Base-by-base conservation (phyloP, 2,797 vertebrate genomes). In the Monodelphis domestica region DNA sequence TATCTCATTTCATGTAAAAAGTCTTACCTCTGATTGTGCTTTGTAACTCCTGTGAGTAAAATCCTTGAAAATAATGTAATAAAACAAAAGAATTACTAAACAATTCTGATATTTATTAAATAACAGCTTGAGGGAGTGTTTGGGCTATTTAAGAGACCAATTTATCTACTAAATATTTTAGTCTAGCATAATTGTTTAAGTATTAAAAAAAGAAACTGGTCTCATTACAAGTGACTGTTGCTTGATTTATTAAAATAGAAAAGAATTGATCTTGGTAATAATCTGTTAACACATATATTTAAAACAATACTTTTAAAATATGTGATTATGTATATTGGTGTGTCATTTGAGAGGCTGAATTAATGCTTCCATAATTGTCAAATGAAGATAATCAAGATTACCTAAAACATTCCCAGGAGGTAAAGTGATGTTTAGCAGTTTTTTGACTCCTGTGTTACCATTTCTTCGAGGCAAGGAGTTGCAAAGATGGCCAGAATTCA, bases 271-370 rank as follows among this genome's bases (percentile, higher is more conserved):
- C 9, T 84, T 50, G 0, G 21, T 84, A 45, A 59, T 52, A 89
- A 0, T 2, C 91, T 6, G 2, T 90, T 51, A 89, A 1, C 90
- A 92, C 90, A n/a, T 45, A 5, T 57, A 63, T 10, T 9, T 88
- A 78, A 92, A n/a, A 51, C 9, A 90, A 12, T 92, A 88, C 55
- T 50, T 90, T 90, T 24, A 56, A 90, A 95, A 52, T 87, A 87
- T 70, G 59, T 91, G 53, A 51, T 45, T 91, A n/a, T 92, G 94
- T 87, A 95, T 90, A 92, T 4, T 15, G 33, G 17, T 94, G 45
- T 59, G 1, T 9, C 11, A 50, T 89, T 89, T 45, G 53, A 53
- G 15, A 78, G 53, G 52, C n/a, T 93, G 57, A 78, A 54, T 63
- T 53, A 70, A 89, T 51, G 28, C 84, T 84, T 26, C 84, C 21